These are phyloP conservation scores for Aeoliscus strigatus DNA, from an alignment of 2,797 vertebrate genomes.

Conservation along the genomic window DNA sequence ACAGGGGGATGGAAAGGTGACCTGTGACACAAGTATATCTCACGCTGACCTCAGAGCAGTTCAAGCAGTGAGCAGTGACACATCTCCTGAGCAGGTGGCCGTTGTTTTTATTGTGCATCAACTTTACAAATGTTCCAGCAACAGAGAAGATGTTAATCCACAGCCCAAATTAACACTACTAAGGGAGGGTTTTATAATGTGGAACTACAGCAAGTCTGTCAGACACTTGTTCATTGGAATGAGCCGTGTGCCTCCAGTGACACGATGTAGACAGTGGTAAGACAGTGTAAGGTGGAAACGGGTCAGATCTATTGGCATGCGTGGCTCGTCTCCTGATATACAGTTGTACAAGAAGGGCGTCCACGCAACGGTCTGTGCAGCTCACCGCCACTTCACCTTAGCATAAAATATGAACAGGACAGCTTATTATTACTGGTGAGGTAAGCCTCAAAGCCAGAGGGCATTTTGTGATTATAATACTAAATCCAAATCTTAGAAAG, in stretches of 20 bases:
- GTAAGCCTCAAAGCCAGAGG: conserved; percentile 33
- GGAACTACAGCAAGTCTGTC: not conserved
- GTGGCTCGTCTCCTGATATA: conserved; percentile 24
- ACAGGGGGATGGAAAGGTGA: conserved; percentile 19
- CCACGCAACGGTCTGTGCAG: conserved; percentile 8
- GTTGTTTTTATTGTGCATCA: too few species aligned
- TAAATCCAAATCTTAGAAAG: conserved; percentile 44
- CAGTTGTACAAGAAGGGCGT: conserved; percentile 4
- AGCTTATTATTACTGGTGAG: conserved; percentile 39
- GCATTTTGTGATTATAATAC: conserved; percentile 45
- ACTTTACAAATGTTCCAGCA: not conserved
- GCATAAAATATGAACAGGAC: conserved; percentile 37
- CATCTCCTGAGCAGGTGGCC: too few species aligned
- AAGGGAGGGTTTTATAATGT: conserved; percentile 1
- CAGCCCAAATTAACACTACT: not conserved
- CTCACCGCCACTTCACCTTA: conserved; percentile 22
- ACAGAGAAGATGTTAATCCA: not conserved
- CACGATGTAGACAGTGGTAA: conserved; percentile 32
- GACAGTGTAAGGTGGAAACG: conserved; percentile 22
- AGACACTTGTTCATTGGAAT: conserved; percentile 29
- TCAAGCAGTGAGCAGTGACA: conserved; percentile 23
- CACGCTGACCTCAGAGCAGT: too few species aligned
- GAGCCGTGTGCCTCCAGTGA: conserved; percentile 14
- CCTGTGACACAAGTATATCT: too few species aligned
- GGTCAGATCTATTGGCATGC: conserved; percentile 43